Evolutionary conservation across 2,113 vertebrate genomes (phyloP).

Genomic region (Mellivora capensis): DNA sequence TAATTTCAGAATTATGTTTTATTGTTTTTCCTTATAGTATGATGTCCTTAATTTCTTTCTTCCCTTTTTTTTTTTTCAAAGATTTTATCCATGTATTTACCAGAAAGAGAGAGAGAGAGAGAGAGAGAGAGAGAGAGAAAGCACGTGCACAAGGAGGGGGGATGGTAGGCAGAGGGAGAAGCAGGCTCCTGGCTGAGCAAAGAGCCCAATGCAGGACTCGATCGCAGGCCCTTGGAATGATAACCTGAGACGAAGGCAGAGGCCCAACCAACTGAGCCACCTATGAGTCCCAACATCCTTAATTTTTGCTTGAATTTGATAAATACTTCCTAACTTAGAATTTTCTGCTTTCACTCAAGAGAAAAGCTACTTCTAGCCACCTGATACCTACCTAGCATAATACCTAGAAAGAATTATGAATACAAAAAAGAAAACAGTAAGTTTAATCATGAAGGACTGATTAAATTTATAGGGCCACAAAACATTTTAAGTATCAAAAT

Average conservation of each 20-base stretch:
- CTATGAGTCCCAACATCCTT: not conserved
- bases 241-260: too few relatives aligned
- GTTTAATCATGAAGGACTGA: not conserved
- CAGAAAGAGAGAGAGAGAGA: too few relatives aligned
- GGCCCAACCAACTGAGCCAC: too few relatives aligned
- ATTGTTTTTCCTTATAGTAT: constrained; percentile 18
- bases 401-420: not conserved
- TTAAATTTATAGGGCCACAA: not conserved
- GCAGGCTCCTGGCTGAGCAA: too few relatives aligned
- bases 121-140: too few relatives aligned
- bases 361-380: constrained; percentile 1
- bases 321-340: constrained; percentile 28
- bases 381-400: not conserved
- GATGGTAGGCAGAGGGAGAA: too few relatives aligned
- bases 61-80: too few relatives aligned
- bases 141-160: too few relatives aligned
- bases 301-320: constrained; percentile 24
- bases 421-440: not conserved
- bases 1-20: not conserved
- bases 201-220: too few relatives aligned
- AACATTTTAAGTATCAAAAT: constrained; percentile 2
- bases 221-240: too few relatives aligned
- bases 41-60: not conserved
- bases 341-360: not conserved
- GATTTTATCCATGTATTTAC: too few relatives aligned